Evolutionary conservation across 2,888 invertebrate genomes (phyloP).

Genomic region (Drosophila mulleri): DNA sequence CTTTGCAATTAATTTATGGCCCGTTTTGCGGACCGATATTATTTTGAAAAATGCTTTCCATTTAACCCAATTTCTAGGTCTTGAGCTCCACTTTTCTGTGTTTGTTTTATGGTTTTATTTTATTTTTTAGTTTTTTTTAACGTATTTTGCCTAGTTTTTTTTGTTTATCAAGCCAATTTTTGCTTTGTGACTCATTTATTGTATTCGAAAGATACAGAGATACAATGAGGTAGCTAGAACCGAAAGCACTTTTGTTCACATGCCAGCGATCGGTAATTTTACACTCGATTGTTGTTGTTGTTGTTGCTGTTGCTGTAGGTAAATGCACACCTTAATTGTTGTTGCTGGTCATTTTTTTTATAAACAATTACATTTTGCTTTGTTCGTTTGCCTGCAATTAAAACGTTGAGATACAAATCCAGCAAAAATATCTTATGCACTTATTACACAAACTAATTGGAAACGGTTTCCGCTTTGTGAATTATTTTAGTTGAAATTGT

Average conservation of each 20-base stretch:
- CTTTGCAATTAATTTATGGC: conserved; percentile 45
- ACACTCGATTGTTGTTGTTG: conserved; percentile 26
- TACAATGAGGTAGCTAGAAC: conserved; percentile 37
- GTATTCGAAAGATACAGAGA: conserved; percentile 43
- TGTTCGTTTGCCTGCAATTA: conserved; percentile 54
- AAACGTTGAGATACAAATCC: conserved; percentile 56
- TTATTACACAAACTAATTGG: conserved; percentile 57
- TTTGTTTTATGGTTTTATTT: conserved; percentile 5
- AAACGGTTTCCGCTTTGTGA: conserved; percentile 51
- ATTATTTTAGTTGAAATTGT: conserved; percentile 33
- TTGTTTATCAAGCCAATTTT: conserved; percentile 27
- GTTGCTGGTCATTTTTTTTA: conserved; percentile 26
- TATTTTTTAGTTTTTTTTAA: not conserved
- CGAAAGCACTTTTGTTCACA: conserved; percentile 42
- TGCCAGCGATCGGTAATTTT: conserved; percentile 44
- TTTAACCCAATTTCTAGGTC: conserved; percentile 62
- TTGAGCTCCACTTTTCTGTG: conserved; percentile 9
- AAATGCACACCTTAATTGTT: conserved; percentile 60
- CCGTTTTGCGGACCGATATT: conserved; percentile 28
- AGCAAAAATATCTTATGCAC: conserved; percentile 41
- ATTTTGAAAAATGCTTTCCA: conserved; percentile 43
- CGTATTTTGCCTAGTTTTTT: not conserved
- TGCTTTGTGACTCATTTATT: conserved; percentile 47
- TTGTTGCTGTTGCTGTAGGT: conserved; percentile 21
- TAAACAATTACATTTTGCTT: conserved; percentile 61